phyloP scores from a whole-genome alignment of 2,888 invertebrate genomes.

The Apotomis betuletana region DNA sequence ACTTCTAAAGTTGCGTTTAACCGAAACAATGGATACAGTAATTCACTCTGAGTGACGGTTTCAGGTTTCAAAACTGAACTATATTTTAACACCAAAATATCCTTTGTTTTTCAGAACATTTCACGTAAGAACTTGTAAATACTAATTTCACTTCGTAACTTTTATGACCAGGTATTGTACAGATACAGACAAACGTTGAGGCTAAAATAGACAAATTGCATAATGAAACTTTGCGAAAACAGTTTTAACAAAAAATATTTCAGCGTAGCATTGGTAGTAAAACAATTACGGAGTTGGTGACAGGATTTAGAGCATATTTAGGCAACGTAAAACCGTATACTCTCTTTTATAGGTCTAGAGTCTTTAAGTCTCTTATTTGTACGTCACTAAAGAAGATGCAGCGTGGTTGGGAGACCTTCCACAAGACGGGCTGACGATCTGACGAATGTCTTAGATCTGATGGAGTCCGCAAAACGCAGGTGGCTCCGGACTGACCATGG shows the following conservation, averaged over 20 bases:
- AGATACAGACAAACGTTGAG: constrained; percentile 20
- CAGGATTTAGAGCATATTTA: background rate
- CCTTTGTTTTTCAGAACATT: constrained; percentile 14
- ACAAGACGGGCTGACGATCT: too few relatives aligned
- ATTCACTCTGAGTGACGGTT: constrained; percentile 13
- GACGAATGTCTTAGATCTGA: too few relatives aligned
- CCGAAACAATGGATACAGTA: constrained; percentile 25
- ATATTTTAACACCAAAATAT: constrained; percentile 25
- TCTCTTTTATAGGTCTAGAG: too few relatives aligned
- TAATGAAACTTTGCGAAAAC: constrained; percentile 33
- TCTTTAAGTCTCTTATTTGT: too few relatives aligned
- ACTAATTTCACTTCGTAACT: constrained; percentile 9
- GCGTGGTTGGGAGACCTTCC: too few relatives aligned
- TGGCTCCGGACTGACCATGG: too few relatives aligned
- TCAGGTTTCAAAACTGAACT: constrained; percentile 32
- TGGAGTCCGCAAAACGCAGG: too few relatives aligned
- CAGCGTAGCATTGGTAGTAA: constrained; percentile 17
- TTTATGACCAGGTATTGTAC: constrained; percentile 13
- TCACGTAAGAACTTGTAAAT: constrained; percentile 14
- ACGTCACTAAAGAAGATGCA: too few relatives aligned
- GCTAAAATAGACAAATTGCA: constrained; percentile 28
- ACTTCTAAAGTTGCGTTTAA: constrained; percentile 29
- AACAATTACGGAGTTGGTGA: constrained; percentile 25
- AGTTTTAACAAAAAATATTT: constrained; percentile 29
- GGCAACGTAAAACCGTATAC: too few relatives aligned